Percentiles rank a stretch among this genome's conserved stretches.
Evolutionary conservation across 2,888 invertebrate species (phyloP).

Genomic region (Odontothrips loti): DNA sequence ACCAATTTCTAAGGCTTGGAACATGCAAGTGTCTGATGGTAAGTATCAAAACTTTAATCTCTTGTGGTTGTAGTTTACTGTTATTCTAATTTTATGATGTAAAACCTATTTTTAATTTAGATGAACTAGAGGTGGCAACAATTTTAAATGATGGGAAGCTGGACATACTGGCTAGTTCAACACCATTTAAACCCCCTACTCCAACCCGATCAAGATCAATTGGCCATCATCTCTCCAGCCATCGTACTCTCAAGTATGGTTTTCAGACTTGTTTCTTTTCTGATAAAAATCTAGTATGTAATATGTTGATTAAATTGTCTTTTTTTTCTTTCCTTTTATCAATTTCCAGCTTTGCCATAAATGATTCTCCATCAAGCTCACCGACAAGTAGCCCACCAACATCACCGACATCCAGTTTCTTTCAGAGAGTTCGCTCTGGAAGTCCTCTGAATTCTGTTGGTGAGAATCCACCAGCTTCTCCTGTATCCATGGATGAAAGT

Average conservation of each 20-base stretch:
- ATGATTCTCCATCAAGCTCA: constrained; percentile 3
- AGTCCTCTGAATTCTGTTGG: constrained; percentile 2
- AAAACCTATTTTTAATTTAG: neutral
- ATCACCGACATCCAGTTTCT: neutral
- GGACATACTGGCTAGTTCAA: neutral
- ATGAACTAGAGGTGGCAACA: neutral
- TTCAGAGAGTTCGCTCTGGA: neutral
- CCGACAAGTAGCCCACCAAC: neutral
- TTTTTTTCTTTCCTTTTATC: neutral
- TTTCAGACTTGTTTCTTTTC: neutral
- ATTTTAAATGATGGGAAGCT: neutral
- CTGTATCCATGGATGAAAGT: constrained; percentile 1
- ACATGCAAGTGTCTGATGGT: constrained; percentile 11
- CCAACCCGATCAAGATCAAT: neutral
- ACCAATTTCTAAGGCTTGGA: neutral
- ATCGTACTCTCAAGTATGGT: neutral
- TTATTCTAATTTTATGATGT: neutral
- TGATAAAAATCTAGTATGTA: neutral
- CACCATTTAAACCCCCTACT: neutral
- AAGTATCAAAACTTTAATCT: neutral
- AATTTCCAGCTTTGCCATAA: neutral
- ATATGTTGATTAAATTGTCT: neutral
- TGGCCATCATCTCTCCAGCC: neutral
- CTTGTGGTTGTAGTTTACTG: neutral
- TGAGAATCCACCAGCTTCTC: neutral